Evolutionary conservation across 2,113 vertebrate species (phyloP).

Genomic region (Semicossyphus pulcher): DNA sequence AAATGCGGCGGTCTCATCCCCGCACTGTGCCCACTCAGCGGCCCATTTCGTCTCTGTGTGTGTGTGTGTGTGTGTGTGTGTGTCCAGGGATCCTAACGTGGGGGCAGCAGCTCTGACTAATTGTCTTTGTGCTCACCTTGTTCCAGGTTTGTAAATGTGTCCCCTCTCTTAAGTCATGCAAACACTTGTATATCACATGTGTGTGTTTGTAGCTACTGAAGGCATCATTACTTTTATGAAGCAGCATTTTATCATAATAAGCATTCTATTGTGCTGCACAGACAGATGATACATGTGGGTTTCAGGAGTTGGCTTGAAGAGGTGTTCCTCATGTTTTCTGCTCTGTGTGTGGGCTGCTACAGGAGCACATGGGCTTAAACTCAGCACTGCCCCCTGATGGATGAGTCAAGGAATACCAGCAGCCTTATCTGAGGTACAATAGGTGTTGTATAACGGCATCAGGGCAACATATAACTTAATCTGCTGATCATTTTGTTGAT

Average conservation of each 20-base stretch:
- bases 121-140: conserved; percentile 78
- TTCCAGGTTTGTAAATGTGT: conserved; percentile 11
- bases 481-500: not conserved
- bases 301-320: conserved; percentile 29
- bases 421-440: not conserved
- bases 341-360: not conserved
- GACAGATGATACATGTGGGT: not conserved
- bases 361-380: conserved; percentile 33
- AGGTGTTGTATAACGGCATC: not conserved
- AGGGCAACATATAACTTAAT: not conserved
- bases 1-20: conserved; percentile 74
- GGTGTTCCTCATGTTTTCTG: conserved; percentile 6
- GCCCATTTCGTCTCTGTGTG: conserved; percentile 49
- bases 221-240: conserved; percentile 7
- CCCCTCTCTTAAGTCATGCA: not conserved
- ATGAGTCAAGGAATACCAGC: conserved; percentile 30
- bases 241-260: conserved; percentile 16
- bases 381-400: conserved; percentile 84
- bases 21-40: conserved; percentile 67
- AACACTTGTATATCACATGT: not conserved
- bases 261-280: conserved; percentile 8
- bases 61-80: conserved; percentile 25
- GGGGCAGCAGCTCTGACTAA: conserved; percentile 45
- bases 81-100: conserved; percentile 24
- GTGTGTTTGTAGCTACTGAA: not conserved